Base-by-base conservation (phyloP, 1,140 invertebrate genomes). In the Scaptomyza pallida region DNA sequence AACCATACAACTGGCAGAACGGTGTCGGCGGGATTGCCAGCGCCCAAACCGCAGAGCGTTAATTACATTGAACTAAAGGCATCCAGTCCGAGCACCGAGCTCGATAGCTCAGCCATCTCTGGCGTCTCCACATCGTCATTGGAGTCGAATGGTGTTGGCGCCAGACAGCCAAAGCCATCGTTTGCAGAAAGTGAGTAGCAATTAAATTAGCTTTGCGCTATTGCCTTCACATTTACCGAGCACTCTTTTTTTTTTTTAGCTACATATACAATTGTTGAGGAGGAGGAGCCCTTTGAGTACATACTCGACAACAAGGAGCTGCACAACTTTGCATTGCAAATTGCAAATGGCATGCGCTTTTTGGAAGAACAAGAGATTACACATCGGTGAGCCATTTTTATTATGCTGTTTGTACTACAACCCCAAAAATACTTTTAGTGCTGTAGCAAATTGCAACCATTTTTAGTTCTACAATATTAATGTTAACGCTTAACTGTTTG, bases 341-440 rank as follows among this genome's bases (percentile, higher is more conserved):
- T 96, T 26, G 95, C 95, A 0, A 91, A 93, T 43, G 95, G 95
- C 2, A 95, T 96, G 95, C 92, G 92, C 10, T 94, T 95, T 90
- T 89, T 96, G 4, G 95, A 95, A 78, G 92, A 92, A 26, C 92
- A 93, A 64, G 92, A 92, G 13, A 95, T 96, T 12, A 94, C 94
- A 0, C 95, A 96, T 88, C 93, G 94, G 94, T 94, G 80, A 57
- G 63, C 26, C 9, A 5, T 4, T 26, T n/a, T 26, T 5, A 26
- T 4, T 5, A 4, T 26, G 19, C 19, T 21, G 19, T 21, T 21
- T 21, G 4, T 21, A 21, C n/a, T n/a, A n/a, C n/a, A n/a, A n/a
- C n/a, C n/a, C n/a, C n/a, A n/a, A n/a, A n/a, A n/a, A n/a, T n/a
- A n/a, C n/a, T n/a, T n/a, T n/a, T n/a, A n/a, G n/a, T n/a, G n/a